Evolutionary conservation across 2,888 invertebrate genomes (phyloP).

Genomic region (Mythimna albipuncta): DNA sequence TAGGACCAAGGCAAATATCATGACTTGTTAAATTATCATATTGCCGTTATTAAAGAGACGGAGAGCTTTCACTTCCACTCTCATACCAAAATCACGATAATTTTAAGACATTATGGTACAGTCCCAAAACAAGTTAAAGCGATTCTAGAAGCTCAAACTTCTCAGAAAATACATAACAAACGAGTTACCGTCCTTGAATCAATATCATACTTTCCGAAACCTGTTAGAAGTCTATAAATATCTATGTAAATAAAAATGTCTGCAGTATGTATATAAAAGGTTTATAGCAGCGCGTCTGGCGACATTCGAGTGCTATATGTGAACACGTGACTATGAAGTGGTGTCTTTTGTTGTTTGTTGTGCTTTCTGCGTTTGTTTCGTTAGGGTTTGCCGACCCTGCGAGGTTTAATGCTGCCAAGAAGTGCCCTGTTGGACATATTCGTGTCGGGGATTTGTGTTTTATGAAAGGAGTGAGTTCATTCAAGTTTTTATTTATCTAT

Average conservation of each 20-base stretch:
- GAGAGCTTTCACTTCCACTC: too few relatives aligned
- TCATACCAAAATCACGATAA: too few relatives aligned
- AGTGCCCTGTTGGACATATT: slow-evolving; percentile 41
- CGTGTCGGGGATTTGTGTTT: slow-evolving; percentile 29
- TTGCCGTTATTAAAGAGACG: too few relatives aligned
- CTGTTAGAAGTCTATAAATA: slow-evolving; percentile 23
- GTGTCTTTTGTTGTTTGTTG: slow-evolving; percentile 43
- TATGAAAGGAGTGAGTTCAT: slow-evolving; percentile 47
- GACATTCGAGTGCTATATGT: slow-evolving; percentile 36
- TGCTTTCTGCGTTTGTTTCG: slow-evolving; percentile 25
- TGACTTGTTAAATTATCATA: too few relatives aligned
- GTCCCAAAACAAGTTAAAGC: background rate
- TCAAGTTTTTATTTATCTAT: background rate
- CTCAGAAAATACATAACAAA: slow-evolving; percentile 32
- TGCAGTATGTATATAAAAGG: slow-evolving; percentile 31
- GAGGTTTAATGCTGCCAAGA: slow-evolving; percentile 24
- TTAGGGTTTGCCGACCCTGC: slow-evolving; percentile 17
- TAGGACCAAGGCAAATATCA: too few relatives aligned
- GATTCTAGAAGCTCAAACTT: slow-evolving; percentile 1
- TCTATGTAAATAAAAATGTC: slow-evolving; percentile 21
- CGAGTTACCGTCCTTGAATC: slow-evolving; percentile 33
- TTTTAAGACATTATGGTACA: too few relatives aligned
- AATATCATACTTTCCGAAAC: slow-evolving; percentile 34
- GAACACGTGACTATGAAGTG: slow-evolving; percentile 45
- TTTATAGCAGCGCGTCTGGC: slow-evolving; percentile 9